Evolutionary conservation across 2,797 vertebrate genomes (phyloP), one percentile per base, ranked within the genome.

Genomic region (Odontamblyopus lacepedii): DNA sequence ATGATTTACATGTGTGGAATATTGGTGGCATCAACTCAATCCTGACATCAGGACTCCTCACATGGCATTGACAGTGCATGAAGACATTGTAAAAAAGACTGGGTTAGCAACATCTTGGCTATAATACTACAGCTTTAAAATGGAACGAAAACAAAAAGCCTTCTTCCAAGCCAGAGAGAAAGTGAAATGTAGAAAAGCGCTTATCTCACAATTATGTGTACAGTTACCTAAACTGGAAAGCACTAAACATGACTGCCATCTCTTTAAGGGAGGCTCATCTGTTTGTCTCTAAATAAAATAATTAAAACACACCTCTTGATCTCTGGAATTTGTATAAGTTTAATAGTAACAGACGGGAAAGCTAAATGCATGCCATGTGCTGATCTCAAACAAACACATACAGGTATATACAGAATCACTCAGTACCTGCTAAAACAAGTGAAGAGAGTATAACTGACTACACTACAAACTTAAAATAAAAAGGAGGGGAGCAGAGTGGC

Each of bases 351-450:
- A 97, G 96, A 96, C 93, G 92, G 94, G 95, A 95, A 93, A 93
- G 94, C 94, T 94, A 94, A 95, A 96, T 92, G 95, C 95, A 97
- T 97, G 96, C 96, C 96, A 95, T 94, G 95, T 96, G 96, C 94
- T 96, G 94, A 91, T 95, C 94, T 95, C 95, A 96, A 96, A 89
- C 96, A 94, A 92, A 94, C 95, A 96, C 91, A 91, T 94, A 92
- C 91, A 93, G 91, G 92, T 93, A 97, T 96, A 95, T 95, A 97
- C 96, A 98, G 94, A 94, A 91, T 96, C 96, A 97, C 95, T 96
- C 96, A 96, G 97, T 98, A 99, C 97, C 97, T 97, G 96, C 95
- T 98, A 97, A 97, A 97, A 98, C 94, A 94, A 96, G 92, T 96
- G 96, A 96, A 96, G 93, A 94, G 92, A 94, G 92, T 92, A 95